phyloP scores from a whole-genome alignment of 1,140 invertebrate genomes.

The Drosophila erecta region DNA sequence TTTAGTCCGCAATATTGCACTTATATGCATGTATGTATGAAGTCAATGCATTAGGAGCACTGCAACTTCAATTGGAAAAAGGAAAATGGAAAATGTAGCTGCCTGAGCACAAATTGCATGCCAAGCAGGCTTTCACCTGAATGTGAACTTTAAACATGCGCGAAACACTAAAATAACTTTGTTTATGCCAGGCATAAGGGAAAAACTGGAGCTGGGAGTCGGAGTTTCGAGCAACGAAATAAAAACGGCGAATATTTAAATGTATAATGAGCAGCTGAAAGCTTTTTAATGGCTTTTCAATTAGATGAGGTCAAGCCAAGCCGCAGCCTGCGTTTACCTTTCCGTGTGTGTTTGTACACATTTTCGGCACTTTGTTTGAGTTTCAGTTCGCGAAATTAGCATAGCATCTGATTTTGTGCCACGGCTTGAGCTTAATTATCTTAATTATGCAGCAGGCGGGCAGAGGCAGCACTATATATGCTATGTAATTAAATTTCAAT shows the following conservation, averaged over 20 bases:
- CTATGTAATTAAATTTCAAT: constrained; percentile 7
- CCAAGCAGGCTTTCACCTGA: constrained; percentile 35
- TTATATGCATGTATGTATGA: constrained; percentile 43
- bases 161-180: constrained; percentile 36
- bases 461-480: constrained; percentile 5
- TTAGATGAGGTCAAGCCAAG: constrained; percentile 68
- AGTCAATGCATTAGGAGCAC: constrained; percentile 24
- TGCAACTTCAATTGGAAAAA: constrained; percentile 28
- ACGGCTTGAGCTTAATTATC: constrained; percentile 17
- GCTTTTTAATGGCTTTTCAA: constrained; percentile 83
- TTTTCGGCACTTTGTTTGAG: constrained; percentile 5
- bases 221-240: constrained; percentile 40
- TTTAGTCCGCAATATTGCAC: constrained; percentile 5
- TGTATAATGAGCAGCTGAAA: constrained; percentile 82
- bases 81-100: constrained; percentile 24
- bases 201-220: neutral
- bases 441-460: constrained; percentile 30
- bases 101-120: constrained; percentile 49
- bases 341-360: constrained; percentile 1
- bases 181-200: constrained; percentile 4
- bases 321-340: constrained; percentile 18
- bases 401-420: constrained; percentile 32
- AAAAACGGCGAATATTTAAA: constrained; percentile 78
- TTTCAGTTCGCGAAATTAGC: constrained; percentile 26
- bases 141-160: constrained; percentile 50